These are phyloP conservation scores for Danionella dracula DNA, from an alignment of 2,797 vertebrate species.

Conservation along the genomic window DNA sequence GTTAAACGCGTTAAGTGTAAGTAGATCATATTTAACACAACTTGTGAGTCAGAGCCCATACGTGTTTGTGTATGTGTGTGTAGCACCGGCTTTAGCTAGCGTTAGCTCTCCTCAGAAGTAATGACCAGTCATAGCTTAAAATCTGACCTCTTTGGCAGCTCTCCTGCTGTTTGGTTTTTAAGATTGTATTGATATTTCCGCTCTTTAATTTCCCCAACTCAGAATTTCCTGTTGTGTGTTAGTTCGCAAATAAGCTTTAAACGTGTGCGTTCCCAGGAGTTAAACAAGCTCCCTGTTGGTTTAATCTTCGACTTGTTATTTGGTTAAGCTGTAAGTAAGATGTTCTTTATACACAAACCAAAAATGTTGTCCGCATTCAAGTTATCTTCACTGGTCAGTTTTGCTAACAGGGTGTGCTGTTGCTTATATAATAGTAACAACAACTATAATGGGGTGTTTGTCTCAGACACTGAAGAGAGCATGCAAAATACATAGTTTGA, in stretches of 20 bases:
- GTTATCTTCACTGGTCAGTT: too few relatives aligned
- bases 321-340: neutral
- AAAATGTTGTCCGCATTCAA: neutral
- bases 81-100: slow-evolving; percentile 20
- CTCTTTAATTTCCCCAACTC: neutral
- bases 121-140: neutral
- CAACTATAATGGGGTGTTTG: too few relatives aligned
- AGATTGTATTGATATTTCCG: neutral
- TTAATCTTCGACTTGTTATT: too few relatives aligned
- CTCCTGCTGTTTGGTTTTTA: neutral
- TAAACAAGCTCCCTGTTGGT: neutral
- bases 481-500: too few relatives aligned
- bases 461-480: too few relatives aligned
- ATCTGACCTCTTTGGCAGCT: slow-evolving; percentile 2
- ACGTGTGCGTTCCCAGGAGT: neutral
- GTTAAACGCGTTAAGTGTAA: neutral
- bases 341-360: neutral
- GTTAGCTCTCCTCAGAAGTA: neutral
- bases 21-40: neutral
- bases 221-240: neutral
- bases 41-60: neutral
- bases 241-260: neutral
- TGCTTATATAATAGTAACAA: too few relatives aligned
- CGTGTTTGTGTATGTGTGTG: neutral
- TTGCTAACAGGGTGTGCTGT: neutral